Conservation (phyloP, 2,113 vertebrate species). For the Sebastes schlegelii region DNA sequence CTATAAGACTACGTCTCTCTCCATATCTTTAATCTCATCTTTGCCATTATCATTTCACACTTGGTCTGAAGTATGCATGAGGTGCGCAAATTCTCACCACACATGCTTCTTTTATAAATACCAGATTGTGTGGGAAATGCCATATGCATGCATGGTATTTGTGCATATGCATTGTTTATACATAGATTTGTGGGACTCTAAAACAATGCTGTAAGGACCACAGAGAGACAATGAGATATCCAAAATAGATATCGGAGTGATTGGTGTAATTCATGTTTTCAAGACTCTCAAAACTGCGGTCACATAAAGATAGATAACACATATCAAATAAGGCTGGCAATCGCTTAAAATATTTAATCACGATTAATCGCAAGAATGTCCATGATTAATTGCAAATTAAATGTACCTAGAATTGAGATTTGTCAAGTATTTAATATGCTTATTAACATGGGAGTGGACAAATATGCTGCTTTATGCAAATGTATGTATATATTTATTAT, state of each 20-base stretch:
- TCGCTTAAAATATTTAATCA: neutral
- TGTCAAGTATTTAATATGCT: too few species aligned
- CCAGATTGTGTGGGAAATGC: neutral
- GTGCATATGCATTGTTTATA: neutral
- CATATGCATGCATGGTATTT: neutral
- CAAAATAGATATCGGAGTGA: neutral
- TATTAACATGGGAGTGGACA: too few species aligned
- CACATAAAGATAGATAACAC: neutral
- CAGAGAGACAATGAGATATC: constrained; percentile 11
- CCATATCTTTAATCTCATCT: neutral
- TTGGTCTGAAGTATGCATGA: neutral
- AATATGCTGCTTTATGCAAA: too few species aligned
- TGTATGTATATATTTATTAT: too few species aligned
- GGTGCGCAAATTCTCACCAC: neutral
- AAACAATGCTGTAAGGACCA: neutral
- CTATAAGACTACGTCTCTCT: neutral
- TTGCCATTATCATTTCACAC: neutral
- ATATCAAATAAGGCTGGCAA: neutral
- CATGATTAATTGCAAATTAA: too few species aligned
- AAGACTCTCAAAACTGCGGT: neutral
- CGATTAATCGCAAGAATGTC: too few species aligned
- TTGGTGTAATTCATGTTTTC: neutral
- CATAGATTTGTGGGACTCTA: neutral
- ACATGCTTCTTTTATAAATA: neutral
- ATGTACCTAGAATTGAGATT: too few species aligned